phyloP scores from a whole-genome alignment of 2,797 vertebrate species.

The Echeneis naucrates region DNA sequence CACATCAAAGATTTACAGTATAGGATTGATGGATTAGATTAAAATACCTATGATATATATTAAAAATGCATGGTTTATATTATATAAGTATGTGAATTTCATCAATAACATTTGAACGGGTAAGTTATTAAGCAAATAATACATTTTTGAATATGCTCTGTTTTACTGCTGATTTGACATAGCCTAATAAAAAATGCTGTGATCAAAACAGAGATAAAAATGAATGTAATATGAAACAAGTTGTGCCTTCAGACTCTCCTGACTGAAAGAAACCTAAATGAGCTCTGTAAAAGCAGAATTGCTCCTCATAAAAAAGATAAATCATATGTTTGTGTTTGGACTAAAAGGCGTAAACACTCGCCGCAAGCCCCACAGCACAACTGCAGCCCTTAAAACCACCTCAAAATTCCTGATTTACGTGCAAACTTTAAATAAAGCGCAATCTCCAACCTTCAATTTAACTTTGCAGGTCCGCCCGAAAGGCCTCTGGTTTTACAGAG shows the following conservation, averaged over 20 bases:
- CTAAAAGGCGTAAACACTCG: slow-evolving; percentile 65
- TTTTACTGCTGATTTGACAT: slow-evolving; percentile 21
- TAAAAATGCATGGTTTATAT: background rate
- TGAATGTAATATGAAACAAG: background rate
- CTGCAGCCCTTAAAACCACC: slow-evolving; percentile 44
- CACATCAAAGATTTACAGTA: too few relatives aligned
- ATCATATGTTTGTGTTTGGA: slow-evolving; percentile 72
- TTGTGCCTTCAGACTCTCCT: slow-evolving; percentile 27
- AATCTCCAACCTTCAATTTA: slow-evolving; percentile 70
- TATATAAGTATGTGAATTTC: background rate
- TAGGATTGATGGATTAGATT: background rate
- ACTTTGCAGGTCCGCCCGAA: slow-evolving; percentile 37
- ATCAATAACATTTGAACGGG: background rate
- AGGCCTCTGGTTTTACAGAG: slow-evolving; percentile 53
- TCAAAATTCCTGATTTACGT: slow-evolving; percentile 67
- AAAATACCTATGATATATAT: background rate
- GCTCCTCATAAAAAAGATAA: slow-evolving; percentile 71
- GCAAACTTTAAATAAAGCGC: slow-evolving; percentile 72
- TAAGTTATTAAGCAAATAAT: slow-evolving; percentile 5
- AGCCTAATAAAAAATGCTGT: background rate
- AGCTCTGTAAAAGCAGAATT: slow-evolving; percentile 56
- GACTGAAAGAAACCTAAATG: slow-evolving; percentile 32
- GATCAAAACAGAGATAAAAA: slow-evolving; percentile 29
- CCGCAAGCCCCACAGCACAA: slow-evolving; percentile 37
- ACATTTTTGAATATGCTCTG: slow-evolving; percentile 1